Evolutionary conservation across 2,797 vertebrate genomes (phyloP).

Genomic region (Synanceia verrucosa): DNA sequence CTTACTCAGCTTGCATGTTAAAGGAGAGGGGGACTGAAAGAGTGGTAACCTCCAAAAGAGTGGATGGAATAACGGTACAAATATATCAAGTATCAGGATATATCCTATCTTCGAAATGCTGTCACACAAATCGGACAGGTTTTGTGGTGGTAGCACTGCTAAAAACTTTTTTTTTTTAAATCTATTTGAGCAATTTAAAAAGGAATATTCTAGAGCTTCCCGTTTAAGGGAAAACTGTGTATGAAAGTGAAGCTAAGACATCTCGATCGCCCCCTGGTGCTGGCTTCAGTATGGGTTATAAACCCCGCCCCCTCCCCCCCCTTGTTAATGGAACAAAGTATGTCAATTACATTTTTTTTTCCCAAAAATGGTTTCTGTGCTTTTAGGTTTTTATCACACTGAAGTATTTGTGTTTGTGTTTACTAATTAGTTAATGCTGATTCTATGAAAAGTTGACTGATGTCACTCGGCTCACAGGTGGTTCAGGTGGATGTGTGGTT

Average conservation of each 20-base stretch:
- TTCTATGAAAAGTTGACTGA: too few relatives aligned
- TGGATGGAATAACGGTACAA: neutral
- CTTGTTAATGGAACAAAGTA: neutral
- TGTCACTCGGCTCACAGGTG: too few relatives aligned
- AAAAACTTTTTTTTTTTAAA: neutral
- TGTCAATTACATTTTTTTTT: neutral
- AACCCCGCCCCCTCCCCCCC: neutral
- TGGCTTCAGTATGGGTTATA: neutral
- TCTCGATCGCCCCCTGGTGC: neutral
- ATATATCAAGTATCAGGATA: neutral
- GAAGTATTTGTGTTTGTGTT: neutral
- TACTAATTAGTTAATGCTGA: too few relatives aligned
- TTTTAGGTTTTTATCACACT: neutral
- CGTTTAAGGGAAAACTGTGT: neutral
- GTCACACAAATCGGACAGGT: neutral
- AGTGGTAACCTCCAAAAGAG: neutral
- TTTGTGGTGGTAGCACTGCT: neutral
- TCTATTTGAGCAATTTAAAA: neutral
- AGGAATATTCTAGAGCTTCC: neutral
- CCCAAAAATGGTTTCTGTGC: neutral
- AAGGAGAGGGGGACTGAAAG: constrained; percentile 24
- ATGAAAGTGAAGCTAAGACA: neutral
- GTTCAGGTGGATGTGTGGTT: too few relatives aligned
- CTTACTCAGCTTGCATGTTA: constrained; percentile 36
- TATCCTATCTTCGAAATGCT: neutral